phyloP scores from a whole-genome alignment of 2,113 vertebrate species.

The Zosterops pallidus region DNA sequence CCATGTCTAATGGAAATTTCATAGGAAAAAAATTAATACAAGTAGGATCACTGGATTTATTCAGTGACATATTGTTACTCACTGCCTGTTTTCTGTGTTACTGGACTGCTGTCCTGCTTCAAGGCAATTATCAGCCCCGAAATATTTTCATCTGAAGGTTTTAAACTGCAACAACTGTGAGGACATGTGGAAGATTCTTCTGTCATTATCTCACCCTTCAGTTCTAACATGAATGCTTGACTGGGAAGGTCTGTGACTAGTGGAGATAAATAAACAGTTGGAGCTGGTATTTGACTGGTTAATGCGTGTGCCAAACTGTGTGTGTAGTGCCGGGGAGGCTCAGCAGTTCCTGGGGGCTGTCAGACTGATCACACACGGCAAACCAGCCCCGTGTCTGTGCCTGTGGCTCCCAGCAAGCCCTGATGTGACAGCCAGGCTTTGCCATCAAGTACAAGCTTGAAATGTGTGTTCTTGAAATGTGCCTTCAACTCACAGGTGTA shows the following conservation, averaged over 20 bases:
- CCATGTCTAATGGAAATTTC: background rate
- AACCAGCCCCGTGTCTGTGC: background rate
- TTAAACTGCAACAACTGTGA: conserved; percentile 47
- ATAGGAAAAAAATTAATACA: background rate
- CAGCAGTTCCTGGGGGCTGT: background rate
- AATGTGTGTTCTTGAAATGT: background rate
- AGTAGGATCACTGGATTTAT: background rate
- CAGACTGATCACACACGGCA: conserved; percentile 25
- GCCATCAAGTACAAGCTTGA: background rate
- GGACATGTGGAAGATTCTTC: conserved; percentile 59
- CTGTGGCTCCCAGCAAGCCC: background rate
- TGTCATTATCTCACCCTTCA: conserved; percentile 38
- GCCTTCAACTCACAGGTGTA: background rate
- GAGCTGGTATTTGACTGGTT: conserved; percentile 10
- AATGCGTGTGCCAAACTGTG: background rate
- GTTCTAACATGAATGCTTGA: background rate
- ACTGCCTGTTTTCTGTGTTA: background rate
- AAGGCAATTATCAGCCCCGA: background rate
- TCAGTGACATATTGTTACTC: background rate
- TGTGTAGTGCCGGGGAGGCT: background rate
- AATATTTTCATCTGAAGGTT: conserved; percentile 23
- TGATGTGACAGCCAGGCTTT: background rate
- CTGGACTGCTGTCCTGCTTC: background rate
- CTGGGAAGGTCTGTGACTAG: background rate
- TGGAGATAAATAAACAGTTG: conserved; percentile 24